Conservation (phyloP, 2,113 vertebrate genomes). For the Athene noctua region DNA sequence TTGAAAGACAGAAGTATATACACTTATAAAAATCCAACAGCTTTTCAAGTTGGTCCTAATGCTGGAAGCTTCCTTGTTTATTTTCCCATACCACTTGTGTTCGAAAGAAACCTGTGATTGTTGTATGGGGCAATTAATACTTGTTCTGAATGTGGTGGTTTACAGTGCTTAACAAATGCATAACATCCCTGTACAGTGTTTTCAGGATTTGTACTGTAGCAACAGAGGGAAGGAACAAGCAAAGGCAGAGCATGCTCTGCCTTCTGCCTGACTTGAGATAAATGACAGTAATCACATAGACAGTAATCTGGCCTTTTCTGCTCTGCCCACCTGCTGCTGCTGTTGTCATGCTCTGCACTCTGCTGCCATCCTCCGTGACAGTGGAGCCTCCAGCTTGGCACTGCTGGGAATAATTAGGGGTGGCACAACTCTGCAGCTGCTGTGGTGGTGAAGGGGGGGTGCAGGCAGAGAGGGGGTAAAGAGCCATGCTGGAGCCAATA, state of each 20-base stretch:
- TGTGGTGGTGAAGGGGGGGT: neutral
- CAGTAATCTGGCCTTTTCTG: conserved; percentile 68
- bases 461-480: neutral
- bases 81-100: neutral
- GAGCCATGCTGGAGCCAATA: conserved; percentile 14
- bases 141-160: neutral
- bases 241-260: conserved; percentile 13
- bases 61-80: neutral
- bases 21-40: neutral
- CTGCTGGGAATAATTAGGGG: conserved; percentile 53
- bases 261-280: conserved; percentile 65
- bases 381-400: conserved; percentile 53
- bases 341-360: conserved; percentile 60
- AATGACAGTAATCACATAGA: conserved; percentile 71
- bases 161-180: neutral
- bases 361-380: conserved; percentile 65
- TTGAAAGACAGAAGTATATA: neutral
- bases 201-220: neutral
- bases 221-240: neutral
- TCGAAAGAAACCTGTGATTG: neutral
- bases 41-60: neutral
- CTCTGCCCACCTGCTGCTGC: conserved; percentile 77
- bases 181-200: neutral
- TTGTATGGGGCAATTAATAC: neutral
- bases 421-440: conserved; percentile 64